phyloP scores from a whole-genome alignment of 2,113 vertebrate species.

The Paralichthys olivaceus region DNA sequence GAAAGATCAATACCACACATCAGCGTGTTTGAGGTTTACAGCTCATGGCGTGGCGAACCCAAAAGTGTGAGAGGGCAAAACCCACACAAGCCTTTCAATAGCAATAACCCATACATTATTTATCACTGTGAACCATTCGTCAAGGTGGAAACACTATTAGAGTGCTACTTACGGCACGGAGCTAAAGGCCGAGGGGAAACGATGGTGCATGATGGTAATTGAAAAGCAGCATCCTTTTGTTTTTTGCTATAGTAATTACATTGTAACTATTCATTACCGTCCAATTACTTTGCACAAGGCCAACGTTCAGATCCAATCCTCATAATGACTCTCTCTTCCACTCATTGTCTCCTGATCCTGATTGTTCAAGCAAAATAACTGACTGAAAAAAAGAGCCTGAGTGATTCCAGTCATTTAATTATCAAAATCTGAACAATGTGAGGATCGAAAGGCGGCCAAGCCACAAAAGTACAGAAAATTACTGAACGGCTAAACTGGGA shows the following conservation, averaged over 20 bases:
- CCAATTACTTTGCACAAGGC: constrained; percentile 68
- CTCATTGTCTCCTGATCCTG: constrained; percentile 59
- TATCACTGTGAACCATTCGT: constrained; percentile 71
- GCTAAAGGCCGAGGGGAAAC: constrained; percentile 62
- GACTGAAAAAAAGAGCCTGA: constrained; percentile 6
- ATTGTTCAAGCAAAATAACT: constrained; percentile 60
- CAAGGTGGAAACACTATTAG: constrained; percentile 72
- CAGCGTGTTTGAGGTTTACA: constrained; percentile 25
- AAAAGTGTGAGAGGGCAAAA: constrained; percentile 48
- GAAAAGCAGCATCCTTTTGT: constrained; percentile 59
- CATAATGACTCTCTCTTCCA: constrained; percentile 54
- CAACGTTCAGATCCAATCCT: constrained; percentile 53
- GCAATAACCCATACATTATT: constrained; percentile 77
- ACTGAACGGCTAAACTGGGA: constrained; percentile 46
- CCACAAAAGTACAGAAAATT: constrained; percentile 1
- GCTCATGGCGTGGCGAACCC: constrained; percentile 44
- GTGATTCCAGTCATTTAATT: constrained; percentile 59
- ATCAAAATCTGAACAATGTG: constrained; percentile 57
- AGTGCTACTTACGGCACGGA: constrained; percentile 56
- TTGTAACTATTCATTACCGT: constrained; percentile 77
- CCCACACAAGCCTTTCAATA: constrained; percentile 52
- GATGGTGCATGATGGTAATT: constrained; percentile 60
- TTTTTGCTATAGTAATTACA: constrained; percentile 66
- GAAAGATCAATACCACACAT: constrained; percentile 43
- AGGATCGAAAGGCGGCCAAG: constrained; percentile 51